Base-by-base conservation (phyloP, 2,888 invertebrate genomes). In the Phalera bucephala region DNA sequence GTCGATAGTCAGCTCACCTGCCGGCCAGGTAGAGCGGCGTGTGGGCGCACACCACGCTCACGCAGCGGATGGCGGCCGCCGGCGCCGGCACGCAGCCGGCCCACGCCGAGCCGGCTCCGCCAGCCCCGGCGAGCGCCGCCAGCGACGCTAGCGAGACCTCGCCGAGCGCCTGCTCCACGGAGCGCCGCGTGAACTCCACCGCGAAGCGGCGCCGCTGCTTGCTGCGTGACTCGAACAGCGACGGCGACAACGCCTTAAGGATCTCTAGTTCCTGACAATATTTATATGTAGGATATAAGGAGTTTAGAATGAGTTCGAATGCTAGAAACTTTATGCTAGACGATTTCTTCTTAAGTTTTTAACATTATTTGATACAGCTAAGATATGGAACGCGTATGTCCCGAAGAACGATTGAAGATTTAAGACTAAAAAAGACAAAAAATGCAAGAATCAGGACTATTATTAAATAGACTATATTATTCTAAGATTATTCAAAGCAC, bases 1-100 rank as follows among this genome's bases (percentile, higher is more conserved):
- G n/a, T n/a, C n/a, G n/a, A n/a, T n/a, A n/a, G n/a, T n/a, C n/a
- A n/a, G n/a, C 66, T 45, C 48, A 92, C 92, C 92, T 84, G 61
- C 95, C 88, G 10, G 8, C 95, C 31, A 96, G 66, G 70, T 91
- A 95, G 13, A 94, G 67, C 4, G 94, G 91, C 36, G 91, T 88
- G 53, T 93, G 93, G 2, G 76, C 73, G 50, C 92, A 92, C 1
- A 76, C 72, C 2, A 94, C 89, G 30, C 81, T 77, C 12, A 89
- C 89, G 52, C 92, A 90, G 2, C 50, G 53, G 2, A 91, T 82
- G 14, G 62, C 52, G 13, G 62, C 66, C 6, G 63, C 57, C 0
- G 92, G 91, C 4, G 80, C 46, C 0, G 79, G 53, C 1, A 53
- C 6, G 92, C 48, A 91, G 78, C 31, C 82, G 52, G 50, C 90